Percentiles rank a stretch among this genome's conserved stretches.
These are phyloP conservation scores for Dicranocentrus wangi DNA, from an alignment of 2,888 invertebrate genomes.

Conservation along the genomic window DNA sequence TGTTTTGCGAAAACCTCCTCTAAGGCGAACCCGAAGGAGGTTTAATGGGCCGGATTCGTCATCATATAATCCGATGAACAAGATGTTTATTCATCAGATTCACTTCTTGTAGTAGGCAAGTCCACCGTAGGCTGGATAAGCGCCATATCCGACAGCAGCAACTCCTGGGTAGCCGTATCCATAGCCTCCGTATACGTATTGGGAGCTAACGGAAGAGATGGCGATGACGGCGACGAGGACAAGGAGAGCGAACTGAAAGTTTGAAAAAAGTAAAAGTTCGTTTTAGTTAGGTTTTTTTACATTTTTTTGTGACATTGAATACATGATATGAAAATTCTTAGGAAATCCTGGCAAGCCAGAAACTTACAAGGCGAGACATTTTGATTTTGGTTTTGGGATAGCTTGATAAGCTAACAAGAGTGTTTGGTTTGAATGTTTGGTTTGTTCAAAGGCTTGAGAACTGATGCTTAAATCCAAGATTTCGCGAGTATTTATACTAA, in stretches of 20 bases:
- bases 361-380: conserved; percentile 54
- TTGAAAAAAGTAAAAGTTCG: no score
- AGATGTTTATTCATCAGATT: not conserved
- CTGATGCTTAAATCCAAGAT: no score
- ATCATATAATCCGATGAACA: not conserved
- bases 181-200: conserved; percentile 51
- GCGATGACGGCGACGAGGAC: conserved; percentile 54
- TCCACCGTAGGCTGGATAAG: conserved; percentile 21
- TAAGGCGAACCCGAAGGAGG: no score
- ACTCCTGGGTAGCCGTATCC: conserved; percentile 15
- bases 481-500: no score
- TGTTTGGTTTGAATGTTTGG: no score
- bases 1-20: no score
- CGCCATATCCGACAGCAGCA: conserved; percentile 1
- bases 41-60: not conserved
- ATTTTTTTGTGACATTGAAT: no score
- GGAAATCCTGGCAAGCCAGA: not conserved
- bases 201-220: conserved; percentile 39
- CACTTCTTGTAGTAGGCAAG: conserved; percentile 49
- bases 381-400: conserved; percentile 26
- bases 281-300: no score
- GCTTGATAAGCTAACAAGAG: no score
- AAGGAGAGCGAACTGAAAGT: no score
- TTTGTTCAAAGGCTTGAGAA: no score
- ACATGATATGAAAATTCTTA: conserved; percentile 14